These are phyloP conservation scores for Rhodophaea formosa DNA, from an alignment of 2,888 invertebrate genomes.

Conservation along the genomic window DNA sequence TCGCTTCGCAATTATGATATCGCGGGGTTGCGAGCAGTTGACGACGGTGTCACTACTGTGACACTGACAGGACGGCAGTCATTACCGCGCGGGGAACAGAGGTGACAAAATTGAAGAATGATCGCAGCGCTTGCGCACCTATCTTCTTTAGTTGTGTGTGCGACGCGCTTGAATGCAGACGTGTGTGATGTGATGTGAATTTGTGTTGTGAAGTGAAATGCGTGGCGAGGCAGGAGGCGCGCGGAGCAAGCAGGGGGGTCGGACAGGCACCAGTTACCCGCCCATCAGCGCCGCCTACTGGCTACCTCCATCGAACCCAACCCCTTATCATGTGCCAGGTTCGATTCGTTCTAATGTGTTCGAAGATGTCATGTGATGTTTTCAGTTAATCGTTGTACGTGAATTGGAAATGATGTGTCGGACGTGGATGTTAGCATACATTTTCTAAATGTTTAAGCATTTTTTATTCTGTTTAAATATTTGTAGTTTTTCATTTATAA, in stretches of 20 bases:
- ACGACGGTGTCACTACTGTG: constrained; percentile 6
- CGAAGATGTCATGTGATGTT: constrained; percentile 12
- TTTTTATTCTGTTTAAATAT: background rate
- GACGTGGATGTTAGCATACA: constrained; percentile 13
- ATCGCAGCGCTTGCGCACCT: constrained; percentile 76
- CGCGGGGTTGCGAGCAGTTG: background rate
- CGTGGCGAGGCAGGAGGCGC: constrained; percentile 76
- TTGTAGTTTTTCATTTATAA: background rate
- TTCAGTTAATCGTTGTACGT: constrained; percentile 4
- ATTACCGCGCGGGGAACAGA: constrained; percentile 53
- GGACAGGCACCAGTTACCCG: constrained; percentile 82
- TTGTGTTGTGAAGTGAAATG: constrained; percentile 68
- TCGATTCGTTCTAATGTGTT: constrained; percentile 40
- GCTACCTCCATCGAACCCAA: constrained; percentile 89
- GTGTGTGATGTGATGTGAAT: constrained; percentile 66
- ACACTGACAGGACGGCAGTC: constrained; percentile 60
- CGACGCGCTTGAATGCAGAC: constrained; percentile 68
- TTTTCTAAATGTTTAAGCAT: background rate
- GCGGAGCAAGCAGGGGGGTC: constrained; percentile 60
- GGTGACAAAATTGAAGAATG: constrained; percentile 43
- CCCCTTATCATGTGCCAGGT: constrained; percentile 93
- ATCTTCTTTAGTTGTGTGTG: constrained; percentile 26
- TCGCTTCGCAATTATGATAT: background rate
- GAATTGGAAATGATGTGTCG: constrained; percentile 16
- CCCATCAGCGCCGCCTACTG: constrained; percentile 92